Base-by-base conservation (phyloP, 2,113 vertebrate species). In the Mionectes macconnelli region DNA sequence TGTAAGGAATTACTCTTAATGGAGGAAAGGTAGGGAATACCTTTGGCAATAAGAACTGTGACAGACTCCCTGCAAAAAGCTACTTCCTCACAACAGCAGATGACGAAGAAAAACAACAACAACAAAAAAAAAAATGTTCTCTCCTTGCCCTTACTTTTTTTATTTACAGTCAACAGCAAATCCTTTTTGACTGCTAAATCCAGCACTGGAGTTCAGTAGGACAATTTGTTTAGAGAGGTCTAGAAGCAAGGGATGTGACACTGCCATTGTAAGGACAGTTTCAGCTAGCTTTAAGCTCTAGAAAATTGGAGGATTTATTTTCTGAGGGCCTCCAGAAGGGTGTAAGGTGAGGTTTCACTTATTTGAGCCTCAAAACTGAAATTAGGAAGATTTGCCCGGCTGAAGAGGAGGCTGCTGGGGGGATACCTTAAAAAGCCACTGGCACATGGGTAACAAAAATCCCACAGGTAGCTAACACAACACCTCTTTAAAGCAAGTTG, bases 381-480 rank as follows among this genome's bases (percentile, higher is more conserved):
- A 45, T 21, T 1, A 27, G 45, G 67, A 79, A 60, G 19, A 49
- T 79, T 17, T 56, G 56, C 66, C 37, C 14, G 37, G 7, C 52
- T 35, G 35, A 64, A 31, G 57, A 45, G 35, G 33, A 45, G 33
- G 33, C 68, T 70, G 37, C 63, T 47, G 5, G 24, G 23, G 42
- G 7, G 11, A 52, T 16, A 68, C 55, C 27, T 75, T 52, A 28
- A 24, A 85, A 78, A 80, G n/a, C 14, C 33, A 12, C 39, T 45
- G 12, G 30, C 10, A 40, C 47, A 30, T 1, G 30, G 30, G 30
- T 60, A 56, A 87, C 24, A 3, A 42, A 73, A 68, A 12, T 16
- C 1, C 1, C 37, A 9, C 4, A 0, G 0, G 0, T 2, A 33
- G 24, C 42, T 37, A 33, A 53, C 30, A 14, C 20, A 21, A 35